Conservation (phyloP, 2,888 invertebrate species). For the Brachypalpus laphriformis region DNA sequence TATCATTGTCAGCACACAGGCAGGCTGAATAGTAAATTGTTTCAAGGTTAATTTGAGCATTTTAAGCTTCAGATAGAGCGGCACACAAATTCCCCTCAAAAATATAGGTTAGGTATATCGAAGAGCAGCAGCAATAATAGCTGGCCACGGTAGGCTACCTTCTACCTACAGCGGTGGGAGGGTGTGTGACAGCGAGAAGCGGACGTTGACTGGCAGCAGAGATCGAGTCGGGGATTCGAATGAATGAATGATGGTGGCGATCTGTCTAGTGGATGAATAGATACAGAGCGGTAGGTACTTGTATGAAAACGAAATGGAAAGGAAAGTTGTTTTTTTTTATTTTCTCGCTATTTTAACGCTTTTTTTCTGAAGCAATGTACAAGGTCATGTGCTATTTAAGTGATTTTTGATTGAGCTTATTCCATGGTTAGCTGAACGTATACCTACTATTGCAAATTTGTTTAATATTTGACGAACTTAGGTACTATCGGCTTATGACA, state of each 20-base stretch:
- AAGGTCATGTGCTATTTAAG: conserved; percentile 41
- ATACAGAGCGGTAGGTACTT: conserved; percentile 42
- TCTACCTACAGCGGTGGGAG: neutral
- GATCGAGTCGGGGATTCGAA: conserved; percentile 55
- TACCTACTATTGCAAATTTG: no score
- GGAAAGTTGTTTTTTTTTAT: conserved; percentile 33
- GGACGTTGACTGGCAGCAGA: conserved; percentile 59
- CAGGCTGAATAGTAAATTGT: neutral
- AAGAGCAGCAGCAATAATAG: neutral
- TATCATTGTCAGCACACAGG: conserved; percentile 3
- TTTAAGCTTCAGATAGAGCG: neutral
- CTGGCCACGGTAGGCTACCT: neutral
- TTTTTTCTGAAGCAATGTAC: conserved; percentile 11
- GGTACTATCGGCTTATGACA: no score
- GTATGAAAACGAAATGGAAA: conserved; percentile 56
- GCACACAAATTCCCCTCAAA: neutral
- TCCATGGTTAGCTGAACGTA: no score
- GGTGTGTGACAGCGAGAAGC: conserved; percentile 36
- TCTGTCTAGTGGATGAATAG: conserved; percentile 62
- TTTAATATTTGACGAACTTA: no score
- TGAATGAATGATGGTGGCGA: conserved; percentile 64
- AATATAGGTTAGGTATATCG: conserved; percentile 42
- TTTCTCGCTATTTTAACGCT: neutral
- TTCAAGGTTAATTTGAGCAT: conserved; percentile 14
- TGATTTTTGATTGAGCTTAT: conserved; percentile 13